phyloP scores from a whole-genome alignment of 2,113 vertebrate species.

The Emydocephalus ijimae region DNA sequence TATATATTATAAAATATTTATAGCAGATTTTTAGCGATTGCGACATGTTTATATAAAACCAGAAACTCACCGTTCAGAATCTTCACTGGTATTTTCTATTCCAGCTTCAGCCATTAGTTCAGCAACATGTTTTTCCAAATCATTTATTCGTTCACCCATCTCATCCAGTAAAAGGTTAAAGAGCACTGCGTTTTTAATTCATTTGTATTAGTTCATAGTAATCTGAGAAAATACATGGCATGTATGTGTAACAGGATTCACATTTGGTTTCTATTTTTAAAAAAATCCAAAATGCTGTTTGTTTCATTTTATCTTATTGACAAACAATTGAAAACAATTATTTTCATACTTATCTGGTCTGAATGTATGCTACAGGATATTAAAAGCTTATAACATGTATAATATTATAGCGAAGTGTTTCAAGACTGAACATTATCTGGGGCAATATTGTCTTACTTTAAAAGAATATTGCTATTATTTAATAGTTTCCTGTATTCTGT shows the following conservation, averaged over 20 bases:
- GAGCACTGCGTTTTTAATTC: slow-evolving; percentile 19
- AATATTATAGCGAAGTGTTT: neutral
- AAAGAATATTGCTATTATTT: neutral
- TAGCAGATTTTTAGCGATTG: neutral
- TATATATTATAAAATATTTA: no score
- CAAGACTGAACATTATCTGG: neutral
- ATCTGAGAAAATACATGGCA: neutral
- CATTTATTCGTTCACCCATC: slow-evolving; percentile 80
- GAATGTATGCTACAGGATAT: neutral
- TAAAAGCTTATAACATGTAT: neutral
- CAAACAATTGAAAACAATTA: neutral
- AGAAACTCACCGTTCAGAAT: slow-evolving; percentile 57
- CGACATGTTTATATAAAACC: neutral
- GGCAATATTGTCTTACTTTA: neutral
- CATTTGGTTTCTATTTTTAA: neutral
- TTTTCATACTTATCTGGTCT: neutral
- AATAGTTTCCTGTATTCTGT: neutral
- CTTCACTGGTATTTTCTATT: slow-evolving; percentile 58
- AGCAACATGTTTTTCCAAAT: slow-evolving; percentile 77
- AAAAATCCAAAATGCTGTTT: slow-evolving; percentile 4
- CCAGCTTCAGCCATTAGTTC: slow-evolving; percentile 84
- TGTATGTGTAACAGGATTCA: neutral
- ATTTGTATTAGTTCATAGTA: neutral
- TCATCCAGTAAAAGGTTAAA: slow-evolving; percentile 79
- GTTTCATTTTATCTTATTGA: neutral